Evolutionary conservation across 2,888 invertebrate species (phyloP).

Genomic region (Gymnosoma rotundatum): DNA sequence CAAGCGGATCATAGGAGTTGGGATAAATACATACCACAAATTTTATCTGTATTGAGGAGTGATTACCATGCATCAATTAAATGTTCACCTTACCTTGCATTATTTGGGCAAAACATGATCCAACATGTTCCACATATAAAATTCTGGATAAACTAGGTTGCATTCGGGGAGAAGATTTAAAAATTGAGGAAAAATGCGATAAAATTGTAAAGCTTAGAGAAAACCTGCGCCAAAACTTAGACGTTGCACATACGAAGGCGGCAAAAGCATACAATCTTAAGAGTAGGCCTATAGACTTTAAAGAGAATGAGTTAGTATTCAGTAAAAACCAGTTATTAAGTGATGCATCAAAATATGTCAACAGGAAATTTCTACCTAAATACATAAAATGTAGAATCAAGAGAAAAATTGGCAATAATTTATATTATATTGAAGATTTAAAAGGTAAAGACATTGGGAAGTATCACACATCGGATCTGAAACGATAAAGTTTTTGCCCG

Average conservation of each 20-base stretch:
- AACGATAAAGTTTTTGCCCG: no score
- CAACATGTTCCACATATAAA: conserved; percentile 13
- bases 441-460: neutral
- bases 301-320: neutral
- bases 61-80: neutral
- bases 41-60: neutral
- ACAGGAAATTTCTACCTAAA: no score
- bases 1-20: conserved; percentile 1
- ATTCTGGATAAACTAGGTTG: neutral
- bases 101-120: neutral
- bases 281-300: conserved; percentile 3
- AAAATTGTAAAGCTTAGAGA: no score
- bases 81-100: conserved; percentile 20
- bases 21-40: neutral
- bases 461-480: neutral
- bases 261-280: conserved; percentile 17
- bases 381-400: no score
- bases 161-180: conserved; percentile 14
- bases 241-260: conserved; percentile 11
- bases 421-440: neutral
- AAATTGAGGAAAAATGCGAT: neutral
- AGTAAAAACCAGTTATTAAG: neutral
- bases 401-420: neutral
- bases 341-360: no score
- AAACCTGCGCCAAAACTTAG: no score